These are phyloP conservation scores for Iselma pallidipennis DNA, from an alignment of 2,888 invertebrate genomes.

Conservation along the genomic window DNA sequence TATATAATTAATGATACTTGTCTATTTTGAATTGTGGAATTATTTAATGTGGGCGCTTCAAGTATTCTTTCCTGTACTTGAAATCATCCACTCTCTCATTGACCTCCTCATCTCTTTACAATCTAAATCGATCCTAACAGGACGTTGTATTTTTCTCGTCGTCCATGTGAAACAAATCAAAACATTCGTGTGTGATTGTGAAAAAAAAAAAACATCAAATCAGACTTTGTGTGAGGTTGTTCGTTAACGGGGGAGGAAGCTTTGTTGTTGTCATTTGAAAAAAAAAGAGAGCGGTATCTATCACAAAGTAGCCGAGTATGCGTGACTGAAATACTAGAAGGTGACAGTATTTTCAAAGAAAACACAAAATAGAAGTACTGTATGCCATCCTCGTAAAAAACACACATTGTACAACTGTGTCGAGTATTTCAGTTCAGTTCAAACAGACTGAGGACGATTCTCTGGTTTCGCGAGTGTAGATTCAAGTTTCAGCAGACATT, in stretches of 20 bases:
- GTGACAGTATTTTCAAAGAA: conserved; percentile 9
- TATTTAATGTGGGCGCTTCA: neutral
- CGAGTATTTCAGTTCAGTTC: too few species aligned
- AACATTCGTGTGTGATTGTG: neutral
- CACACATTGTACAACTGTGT: neutral
- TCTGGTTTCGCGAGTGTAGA: too few species aligned
- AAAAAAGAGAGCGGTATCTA: neutral
- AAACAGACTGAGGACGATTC: too few species aligned
- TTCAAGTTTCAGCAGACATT: too few species aligned
- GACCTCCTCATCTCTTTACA: too few species aligned
- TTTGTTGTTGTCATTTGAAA: neutral
- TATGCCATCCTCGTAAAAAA: neutral
- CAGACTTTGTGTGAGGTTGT: neutral
- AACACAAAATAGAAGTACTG: conserved; percentile 2
- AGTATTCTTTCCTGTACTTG: neutral
- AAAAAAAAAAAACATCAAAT: neutral
- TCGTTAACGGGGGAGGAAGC: neutral
- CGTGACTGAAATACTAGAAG: conserved; percentile 6
- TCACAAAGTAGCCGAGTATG: conserved; percentile 2
- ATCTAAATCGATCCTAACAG: neutral
- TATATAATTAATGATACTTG: neutral
- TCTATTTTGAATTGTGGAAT: neutral
- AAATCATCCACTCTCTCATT: neutral
- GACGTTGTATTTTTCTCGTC: neutral
- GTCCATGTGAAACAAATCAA: neutral